Evolutionary conservation across 2,113 vertebrate genomes (phyloP).

Genomic region (Guaruba guarouba): DNA sequence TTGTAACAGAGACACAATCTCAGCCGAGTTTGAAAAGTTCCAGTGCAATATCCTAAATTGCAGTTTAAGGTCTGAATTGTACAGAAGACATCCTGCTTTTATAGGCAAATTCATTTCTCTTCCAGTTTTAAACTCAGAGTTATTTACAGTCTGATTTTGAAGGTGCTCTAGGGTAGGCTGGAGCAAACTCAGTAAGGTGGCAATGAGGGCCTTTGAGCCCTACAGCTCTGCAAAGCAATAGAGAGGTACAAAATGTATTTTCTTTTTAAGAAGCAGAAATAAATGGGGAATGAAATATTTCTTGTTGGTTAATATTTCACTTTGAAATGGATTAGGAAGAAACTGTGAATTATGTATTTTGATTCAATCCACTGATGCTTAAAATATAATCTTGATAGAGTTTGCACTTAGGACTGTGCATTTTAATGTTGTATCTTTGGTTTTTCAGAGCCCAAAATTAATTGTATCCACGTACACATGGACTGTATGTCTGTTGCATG

Average conservation of each 20-base stretch:
- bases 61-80: neutral
- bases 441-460: neutral
- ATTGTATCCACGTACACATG: neutral
- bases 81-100: neutral
- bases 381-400: slow-evolving; percentile 17
- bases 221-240: neutral
- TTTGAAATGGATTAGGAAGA: slow-evolving; percentile 51
- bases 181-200: neutral
- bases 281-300: slow-evolving; percentile 12
- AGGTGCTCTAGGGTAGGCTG: neutral
- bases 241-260: neutral
- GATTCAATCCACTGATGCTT: neutral
- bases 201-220: neutral
- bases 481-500: neutral
- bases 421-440: neutral
- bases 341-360: slow-evolving; percentile 40
- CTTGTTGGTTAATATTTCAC: slow-evolving; percentile 56
- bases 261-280: neutral
- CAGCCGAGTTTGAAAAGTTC: neutral
- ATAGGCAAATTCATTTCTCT: neutral
- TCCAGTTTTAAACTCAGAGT: neutral
- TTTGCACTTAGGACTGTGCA: neutral
- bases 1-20: neutral
- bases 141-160: neutral
- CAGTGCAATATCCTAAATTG: neutral